A percentile compares a stretch with the other conserved stretches of the same genome.
These are phyloP conservation scores for Cichladusa arquata DNA, from an alignment of 2,113 vertebrate species.

Conservation along the genomic window DNA sequence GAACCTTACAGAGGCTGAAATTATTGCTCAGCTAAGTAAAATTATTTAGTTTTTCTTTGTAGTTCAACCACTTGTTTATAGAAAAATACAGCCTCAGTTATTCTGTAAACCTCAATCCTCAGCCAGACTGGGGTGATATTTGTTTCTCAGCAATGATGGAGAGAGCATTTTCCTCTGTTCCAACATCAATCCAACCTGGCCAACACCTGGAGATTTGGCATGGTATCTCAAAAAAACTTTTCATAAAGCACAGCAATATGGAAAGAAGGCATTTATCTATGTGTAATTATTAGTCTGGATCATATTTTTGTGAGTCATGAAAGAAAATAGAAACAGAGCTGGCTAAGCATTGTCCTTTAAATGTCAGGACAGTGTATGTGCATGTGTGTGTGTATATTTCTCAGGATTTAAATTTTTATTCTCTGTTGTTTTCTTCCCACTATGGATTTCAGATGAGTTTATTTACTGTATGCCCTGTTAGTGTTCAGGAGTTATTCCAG, in stretches of 20 bases:
- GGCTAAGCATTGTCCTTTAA: constrained; percentile 36
- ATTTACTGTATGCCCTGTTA: background rate
- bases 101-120: background rate
- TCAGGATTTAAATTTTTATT: constrained; percentile 19
- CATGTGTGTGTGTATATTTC: background rate
- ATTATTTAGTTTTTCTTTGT: background rate
- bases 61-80: background rate
- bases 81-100: background rate
- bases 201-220: background rate
- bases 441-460: background rate
- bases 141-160: background rate
- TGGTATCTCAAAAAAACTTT: background rate
- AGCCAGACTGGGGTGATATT: background rate
- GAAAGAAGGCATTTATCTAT: background rate
- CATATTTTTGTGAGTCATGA: background rate
- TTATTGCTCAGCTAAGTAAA: background rate
- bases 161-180: background rate
- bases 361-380: constrained; percentile 11
- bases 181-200: background rate
- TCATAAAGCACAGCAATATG: background rate
- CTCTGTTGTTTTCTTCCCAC: background rate
- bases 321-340: constrained; percentile 23
- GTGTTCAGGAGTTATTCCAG: background rate
- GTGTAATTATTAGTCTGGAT: background rate
- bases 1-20: background rate